phyloP scores from a whole-genome alignment of 2,888 invertebrate genomes.

The Dione vanillae region DNA sequence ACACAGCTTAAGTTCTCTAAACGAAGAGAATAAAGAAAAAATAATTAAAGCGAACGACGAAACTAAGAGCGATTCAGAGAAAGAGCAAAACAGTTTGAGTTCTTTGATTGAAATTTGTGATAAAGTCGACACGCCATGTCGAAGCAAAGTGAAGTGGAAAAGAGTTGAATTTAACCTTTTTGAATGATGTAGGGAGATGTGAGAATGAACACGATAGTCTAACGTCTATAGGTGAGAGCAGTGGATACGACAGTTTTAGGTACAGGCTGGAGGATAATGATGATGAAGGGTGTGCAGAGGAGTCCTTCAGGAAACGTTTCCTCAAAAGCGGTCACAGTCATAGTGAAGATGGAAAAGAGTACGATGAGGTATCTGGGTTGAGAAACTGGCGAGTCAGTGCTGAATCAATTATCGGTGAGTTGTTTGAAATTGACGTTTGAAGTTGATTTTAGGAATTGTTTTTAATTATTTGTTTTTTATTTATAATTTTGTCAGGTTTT shows the following conservation, averaged over 20 bases:
- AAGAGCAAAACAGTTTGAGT: constrained; percentile 68
- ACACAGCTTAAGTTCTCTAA: constrained; percentile 69
- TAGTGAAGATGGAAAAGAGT: constrained; percentile 62
- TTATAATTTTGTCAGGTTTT: no score
- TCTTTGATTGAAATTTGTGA: constrained; percentile 60
- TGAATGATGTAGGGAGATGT: background rate
- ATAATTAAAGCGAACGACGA: constrained; percentile 41
- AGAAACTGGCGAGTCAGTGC: constrained; percentile 72
- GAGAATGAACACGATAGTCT: constrained; percentile 82
- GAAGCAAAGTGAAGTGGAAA: background rate
- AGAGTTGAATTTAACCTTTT: background rate
- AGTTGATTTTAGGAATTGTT: no score
- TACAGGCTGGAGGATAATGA: constrained; percentile 84
- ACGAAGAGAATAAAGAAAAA: constrained; percentile 53
- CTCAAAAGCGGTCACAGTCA: constrained; percentile 58
- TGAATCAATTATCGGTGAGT: constrained; percentile 74
- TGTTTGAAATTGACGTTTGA: no score
- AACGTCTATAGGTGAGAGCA: constrained; percentile 89
- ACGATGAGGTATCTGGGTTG: constrained; percentile 61
- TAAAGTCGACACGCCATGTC: constrained; percentile 33
- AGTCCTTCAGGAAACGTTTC: constrained; percentile 74
- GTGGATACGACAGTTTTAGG: constrained; percentile 90
- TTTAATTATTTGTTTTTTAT: no score
- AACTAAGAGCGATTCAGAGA: constrained; percentile 54
- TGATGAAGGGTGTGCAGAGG: constrained; percentile 72